Conservation (phyloP, 2,113 vertebrate species). For the Notothenia coriiceps region DNA sequence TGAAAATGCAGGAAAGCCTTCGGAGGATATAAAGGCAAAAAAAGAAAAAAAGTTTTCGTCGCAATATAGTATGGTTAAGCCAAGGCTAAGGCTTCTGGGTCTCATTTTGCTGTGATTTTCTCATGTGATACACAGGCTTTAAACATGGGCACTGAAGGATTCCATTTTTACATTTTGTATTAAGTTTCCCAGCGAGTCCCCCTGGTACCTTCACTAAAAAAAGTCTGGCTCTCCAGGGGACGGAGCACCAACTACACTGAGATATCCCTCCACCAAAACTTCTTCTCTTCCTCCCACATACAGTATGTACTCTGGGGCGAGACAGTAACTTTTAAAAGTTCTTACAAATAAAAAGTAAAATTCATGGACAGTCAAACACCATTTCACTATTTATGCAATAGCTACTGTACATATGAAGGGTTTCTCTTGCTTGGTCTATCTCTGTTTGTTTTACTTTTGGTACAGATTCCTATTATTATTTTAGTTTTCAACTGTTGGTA, state of each 20-base stretch:
- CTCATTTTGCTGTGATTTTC: slow-evolving; percentile 51
- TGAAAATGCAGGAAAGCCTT: slow-evolving; percentile 50
- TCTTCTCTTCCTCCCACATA: background rate
- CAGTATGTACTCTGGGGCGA: background rate
- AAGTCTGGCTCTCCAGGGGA: slow-evolving; percentile 70
- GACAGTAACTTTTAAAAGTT: no score
- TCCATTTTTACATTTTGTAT: slow-evolving; percentile 71
- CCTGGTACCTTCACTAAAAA: slow-evolving; percentile 71
- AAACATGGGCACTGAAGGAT: slow-evolving; percentile 37
- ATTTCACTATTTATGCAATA: no score
- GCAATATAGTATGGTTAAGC: slow-evolving; percentile 46
- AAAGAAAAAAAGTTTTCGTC: slow-evolving; percentile 20
- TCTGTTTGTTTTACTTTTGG: no score
- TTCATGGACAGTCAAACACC: no score
- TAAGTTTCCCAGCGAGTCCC: slow-evolving; percentile 64
- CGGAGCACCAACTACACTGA: slow-evolving; percentile 31
- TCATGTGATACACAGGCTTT: slow-evolving; percentile 62
- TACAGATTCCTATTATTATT: no score
- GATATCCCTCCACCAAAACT: background rate
- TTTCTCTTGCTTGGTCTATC: no score
- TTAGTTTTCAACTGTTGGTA: no score
- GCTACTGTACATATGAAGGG: no score
- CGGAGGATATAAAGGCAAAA: slow-evolving; percentile 10
- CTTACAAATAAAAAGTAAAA: no score
- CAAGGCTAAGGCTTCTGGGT: slow-evolving; percentile 35